Conservation (phyloP, 2,888 invertebrate genomes). For the Pterostichus madidus region DNA sequence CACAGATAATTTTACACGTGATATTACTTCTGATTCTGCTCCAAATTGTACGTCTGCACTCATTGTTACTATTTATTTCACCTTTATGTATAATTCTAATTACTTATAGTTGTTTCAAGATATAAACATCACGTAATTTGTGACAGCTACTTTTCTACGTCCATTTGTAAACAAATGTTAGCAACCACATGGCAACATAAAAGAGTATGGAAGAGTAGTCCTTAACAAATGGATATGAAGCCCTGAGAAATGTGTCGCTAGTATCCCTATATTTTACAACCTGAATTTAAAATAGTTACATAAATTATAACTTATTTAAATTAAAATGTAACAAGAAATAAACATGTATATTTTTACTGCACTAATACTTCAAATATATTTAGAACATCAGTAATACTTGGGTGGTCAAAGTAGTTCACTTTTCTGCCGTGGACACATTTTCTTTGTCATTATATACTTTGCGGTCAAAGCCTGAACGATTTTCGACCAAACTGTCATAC, state of each 20-base stretch:
- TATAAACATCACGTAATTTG: conserved; percentile 58
- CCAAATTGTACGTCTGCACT: background rate
- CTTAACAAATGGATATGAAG: background rate
- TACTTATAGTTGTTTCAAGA: conserved; percentile 51
- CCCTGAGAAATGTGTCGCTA: background rate
- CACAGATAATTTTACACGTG: conserved; percentile 17
- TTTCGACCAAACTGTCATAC: too few relatives aligned
- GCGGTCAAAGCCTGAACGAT: too few relatives aligned
- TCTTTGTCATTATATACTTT: too few relatives aligned
- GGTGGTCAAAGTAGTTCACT: too few relatives aligned
- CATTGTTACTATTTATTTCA: conserved; percentile 36
- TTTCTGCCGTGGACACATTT: too few relatives aligned
- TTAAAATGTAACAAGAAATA: too few relatives aligned
- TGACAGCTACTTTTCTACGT: conserved; percentile 45
- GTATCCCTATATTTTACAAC: too few relatives aligned
- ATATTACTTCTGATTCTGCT: conserved; percentile 16
- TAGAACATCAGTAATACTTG: too few relatives aligned
- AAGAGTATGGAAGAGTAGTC: background rate
- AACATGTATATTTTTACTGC: too few relatives aligned
- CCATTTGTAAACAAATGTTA: conserved; percentile 70
- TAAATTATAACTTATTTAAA: too few relatives aligned
- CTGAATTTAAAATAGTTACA: too few relatives aligned
- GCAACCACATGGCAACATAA: conserved; percentile 58
- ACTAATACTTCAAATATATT: too few relatives aligned
- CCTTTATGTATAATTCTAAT: conserved; percentile 16